Base-by-base conservation (phyloP, 2,797 vertebrate genomes). In the Melopsittacus undulatus region DNA sequence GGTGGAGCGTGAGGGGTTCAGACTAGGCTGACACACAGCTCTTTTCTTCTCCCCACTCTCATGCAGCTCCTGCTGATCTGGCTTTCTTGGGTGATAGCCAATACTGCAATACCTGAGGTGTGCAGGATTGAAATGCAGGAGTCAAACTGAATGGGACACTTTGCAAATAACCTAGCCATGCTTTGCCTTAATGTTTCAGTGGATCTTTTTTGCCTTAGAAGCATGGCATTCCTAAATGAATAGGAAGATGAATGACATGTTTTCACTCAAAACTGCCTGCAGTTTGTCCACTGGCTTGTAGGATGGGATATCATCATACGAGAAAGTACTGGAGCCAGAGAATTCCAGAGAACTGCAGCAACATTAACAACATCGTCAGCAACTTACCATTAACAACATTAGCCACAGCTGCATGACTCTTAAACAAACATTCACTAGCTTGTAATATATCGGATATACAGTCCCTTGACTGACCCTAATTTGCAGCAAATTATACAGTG, bases 241-340 rank as follows among this genome's bases (percentile, higher is more conserved):
- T 26, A 83, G 43, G 29, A 70, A 76, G 46, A n/a, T 54, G 32
- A 87, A 77, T 38, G 1, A 40, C 29, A 51, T 0, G 1, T 48
- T 75, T 83, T n/a, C 49, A 77, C 81, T 88, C 66, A 83, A 30
- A 83, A 62, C 22, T 57, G 42, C 62, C 92, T 32, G 48, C 15
- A 89, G 23, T 42, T 77, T 85, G n/a, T 64, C 56, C 12, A 45
- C 23, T 49, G 38, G 64, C 36, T 83, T 66, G 21, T 43, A 49
- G 20, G 38, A 68, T 22, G 64, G 14, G 13, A n/a, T 52, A 45
- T 11, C 2, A 1, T 76, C 72, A 43, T 34, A 73, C 48, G 52
- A n/a, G 75, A 83, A 84, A 24, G 8, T 40, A 90, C 4, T 0
- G 0, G 32, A 95, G 43, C 32, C 51, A 87, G 40, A 79, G 72